Evolutionary conservation across 2,888 invertebrate genomes (phyloP), one percentile per base, ranked within the genome.

Genomic region (Apomyelois bistriatella): DNA sequence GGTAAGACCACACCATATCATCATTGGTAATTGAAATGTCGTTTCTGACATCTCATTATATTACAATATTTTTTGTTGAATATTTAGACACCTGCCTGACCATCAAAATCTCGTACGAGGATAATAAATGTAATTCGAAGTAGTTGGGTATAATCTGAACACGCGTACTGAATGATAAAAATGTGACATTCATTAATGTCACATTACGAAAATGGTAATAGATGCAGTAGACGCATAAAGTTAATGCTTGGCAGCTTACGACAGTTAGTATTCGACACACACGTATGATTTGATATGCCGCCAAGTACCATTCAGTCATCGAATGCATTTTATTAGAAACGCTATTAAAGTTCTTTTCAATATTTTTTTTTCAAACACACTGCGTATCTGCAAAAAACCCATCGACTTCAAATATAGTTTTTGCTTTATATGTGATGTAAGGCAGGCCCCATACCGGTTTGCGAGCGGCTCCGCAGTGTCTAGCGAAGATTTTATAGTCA

Each of bases 401-500:
- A 30, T 5, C 7, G 6, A 30, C 8, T 12, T 30, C 9, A 9
- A 55, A 57, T 58, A 59, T 62, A 62, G 68, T 77, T 77, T 79
- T 76, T 76, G 72, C 72, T 68, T 58, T 69, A 67, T 68, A 69
- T 74, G 67, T 76, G 73, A 77, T 76, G 79, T 77, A 82, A 81
- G 74, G 73, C 69, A 81, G 74, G 73, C 69, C 55, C 53, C 58
- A 62, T 79, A 87, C 88, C 85, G 85, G 87, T 87, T 85, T 72
- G 71, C 70, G 68, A 62, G 70, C 70, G 88, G 89, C 89, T 88
- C 89, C 89, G 63, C 73, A 66, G 57, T 73, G 89, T 89, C 89
- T 89, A 74, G 81, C 77, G 63, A 70, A 71, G 72, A 72, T 72
- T 22, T 3, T 5, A 2, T 74, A 73, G 66, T 82, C 79, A 85